Percentiles rank a stretch among this genome's conserved stretches.
Evolutionary conservation across 2,113 vertebrate species (phyloP).

Genomic region (Pluvianellus socialis): DNA sequence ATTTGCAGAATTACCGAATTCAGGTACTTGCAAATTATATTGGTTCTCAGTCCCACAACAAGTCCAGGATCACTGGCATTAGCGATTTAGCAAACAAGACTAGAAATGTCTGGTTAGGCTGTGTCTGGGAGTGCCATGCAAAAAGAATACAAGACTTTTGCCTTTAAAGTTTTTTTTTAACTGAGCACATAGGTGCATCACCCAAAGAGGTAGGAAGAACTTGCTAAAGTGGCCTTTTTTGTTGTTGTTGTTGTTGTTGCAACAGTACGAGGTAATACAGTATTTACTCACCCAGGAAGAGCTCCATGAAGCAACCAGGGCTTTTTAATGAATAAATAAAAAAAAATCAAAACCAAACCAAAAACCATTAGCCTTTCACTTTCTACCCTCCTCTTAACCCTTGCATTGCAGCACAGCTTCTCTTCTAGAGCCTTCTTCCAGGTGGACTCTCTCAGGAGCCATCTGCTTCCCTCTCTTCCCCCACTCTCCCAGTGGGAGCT

Average conservation of each 20-base stretch:
- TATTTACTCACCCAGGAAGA: neutral
- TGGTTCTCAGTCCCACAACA: neutral
- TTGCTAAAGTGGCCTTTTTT: neutral
- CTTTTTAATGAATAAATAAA: neutral
- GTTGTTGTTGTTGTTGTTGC: neutral
- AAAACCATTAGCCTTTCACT: neutral
- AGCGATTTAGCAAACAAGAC: neutral
- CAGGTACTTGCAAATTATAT: neutral
- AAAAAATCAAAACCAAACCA: rapidly evolving
- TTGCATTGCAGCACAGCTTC: neutral
- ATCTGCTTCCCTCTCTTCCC: neutral
- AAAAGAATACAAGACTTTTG: neutral
- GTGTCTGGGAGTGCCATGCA: neutral
- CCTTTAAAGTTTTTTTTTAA: too few relatives aligned
- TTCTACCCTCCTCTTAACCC: neutral
- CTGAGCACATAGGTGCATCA: neutral
- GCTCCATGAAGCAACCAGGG: neutral
- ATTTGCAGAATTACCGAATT: neutral
- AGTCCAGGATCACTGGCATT: neutral
- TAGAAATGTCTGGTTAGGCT: neutral
- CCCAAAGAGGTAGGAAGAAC: neutral
- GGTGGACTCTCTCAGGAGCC: neutral
- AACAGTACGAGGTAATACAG: neutral
- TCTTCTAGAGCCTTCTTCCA: neutral
- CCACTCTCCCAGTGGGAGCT: neutral